These are phyloP conservation scores for Ctenopoma kingsleyae DNA, from an alignment of 2,797 vertebrate genomes.

Conservation along the genomic window DNA sequence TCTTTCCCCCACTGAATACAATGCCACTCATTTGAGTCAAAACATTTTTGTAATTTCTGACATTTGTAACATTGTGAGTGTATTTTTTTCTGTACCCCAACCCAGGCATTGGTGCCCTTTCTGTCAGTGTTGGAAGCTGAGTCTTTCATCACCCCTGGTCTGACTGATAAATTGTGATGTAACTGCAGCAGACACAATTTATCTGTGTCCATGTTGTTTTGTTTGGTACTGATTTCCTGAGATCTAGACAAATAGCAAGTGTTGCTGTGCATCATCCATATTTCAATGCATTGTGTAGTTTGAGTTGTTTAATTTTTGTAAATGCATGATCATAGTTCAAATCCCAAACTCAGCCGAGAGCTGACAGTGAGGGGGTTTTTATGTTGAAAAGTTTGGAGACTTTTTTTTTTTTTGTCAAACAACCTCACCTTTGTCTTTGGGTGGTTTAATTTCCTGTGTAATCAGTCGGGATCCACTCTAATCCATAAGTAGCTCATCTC, in stretches of 20 bases:
- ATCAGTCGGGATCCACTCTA: background rate
- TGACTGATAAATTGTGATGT: slow-evolving; percentile 1
- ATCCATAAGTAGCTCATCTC: background rate
- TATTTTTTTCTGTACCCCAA: background rate
- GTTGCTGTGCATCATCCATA: background rate
- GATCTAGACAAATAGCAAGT: background rate
- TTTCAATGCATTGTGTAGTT: slow-evolving; percentile 5
- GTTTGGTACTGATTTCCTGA: slow-evolving; percentile 9
- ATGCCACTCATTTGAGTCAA: slow-evolving; percentile 27
- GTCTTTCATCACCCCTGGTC: slow-evolving; percentile 7
- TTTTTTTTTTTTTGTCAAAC: background rate
- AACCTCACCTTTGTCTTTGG: slow-evolving; percentile 9
- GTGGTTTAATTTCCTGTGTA: background rate
- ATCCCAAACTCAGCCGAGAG: background rate
- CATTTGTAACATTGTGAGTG: slow-evolving; percentile 14
- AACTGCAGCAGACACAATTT: slow-evolving; percentile 9
- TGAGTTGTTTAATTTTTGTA: slow-evolving; percentile 14
- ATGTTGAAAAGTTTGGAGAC: background rate
- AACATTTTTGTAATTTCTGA: slow-evolving; percentile 36
- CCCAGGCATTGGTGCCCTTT: background rate
- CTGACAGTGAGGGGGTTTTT: background rate
- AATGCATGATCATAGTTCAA: slow-evolving; percentile 5
- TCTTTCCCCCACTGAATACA: slow-evolving; percentile 1
- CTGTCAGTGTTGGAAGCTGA: background rate
- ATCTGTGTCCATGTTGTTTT: background rate